phyloP scores from a whole-genome alignment of 2,797 vertebrate genomes.

The Danio albolineatus region DNA sequence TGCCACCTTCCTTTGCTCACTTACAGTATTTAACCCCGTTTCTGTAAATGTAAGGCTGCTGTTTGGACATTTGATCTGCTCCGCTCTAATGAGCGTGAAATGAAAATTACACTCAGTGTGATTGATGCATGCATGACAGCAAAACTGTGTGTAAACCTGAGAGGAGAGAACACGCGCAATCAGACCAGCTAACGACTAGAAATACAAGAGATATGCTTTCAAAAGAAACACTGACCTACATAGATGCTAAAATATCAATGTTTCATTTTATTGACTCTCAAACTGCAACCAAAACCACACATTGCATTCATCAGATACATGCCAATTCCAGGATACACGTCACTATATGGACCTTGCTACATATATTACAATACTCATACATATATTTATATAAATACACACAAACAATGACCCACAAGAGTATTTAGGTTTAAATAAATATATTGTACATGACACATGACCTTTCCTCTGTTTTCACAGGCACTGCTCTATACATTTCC shows the following conservation, averaged over 20 bases:
- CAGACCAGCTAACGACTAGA: conserved; percentile 23
- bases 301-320: background rate
- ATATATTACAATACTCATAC: background rate
- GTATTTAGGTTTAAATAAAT: background rate
- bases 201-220: conserved; percentile 1
- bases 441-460: conserved; percentile 7
- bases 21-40: background rate
- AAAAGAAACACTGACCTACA: conserved; percentile 3
- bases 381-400: background rate
- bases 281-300: background rate
- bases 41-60: conserved; percentile 12
- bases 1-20: conserved; percentile 4
- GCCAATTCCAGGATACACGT: background rate
- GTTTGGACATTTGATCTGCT: conserved; percentile 26
- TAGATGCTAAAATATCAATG: background rate
- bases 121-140: conserved; percentile 7
- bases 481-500: background rate
- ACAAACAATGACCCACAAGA: background rate
- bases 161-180: conserved; percentile 2
- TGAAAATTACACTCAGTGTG: conserved; percentile 36
- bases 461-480: background rate
- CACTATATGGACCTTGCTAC: background rate
- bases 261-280: background rate
- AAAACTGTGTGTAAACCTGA: conserved; percentile 11
- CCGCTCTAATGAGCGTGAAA: conserved; percentile 45